Evolutionary conservation across 2,113 vertebrate genomes (phyloP), one percentile per base, ranked within the genome.

Genomic region (Noctilio leporinus): DNA sequence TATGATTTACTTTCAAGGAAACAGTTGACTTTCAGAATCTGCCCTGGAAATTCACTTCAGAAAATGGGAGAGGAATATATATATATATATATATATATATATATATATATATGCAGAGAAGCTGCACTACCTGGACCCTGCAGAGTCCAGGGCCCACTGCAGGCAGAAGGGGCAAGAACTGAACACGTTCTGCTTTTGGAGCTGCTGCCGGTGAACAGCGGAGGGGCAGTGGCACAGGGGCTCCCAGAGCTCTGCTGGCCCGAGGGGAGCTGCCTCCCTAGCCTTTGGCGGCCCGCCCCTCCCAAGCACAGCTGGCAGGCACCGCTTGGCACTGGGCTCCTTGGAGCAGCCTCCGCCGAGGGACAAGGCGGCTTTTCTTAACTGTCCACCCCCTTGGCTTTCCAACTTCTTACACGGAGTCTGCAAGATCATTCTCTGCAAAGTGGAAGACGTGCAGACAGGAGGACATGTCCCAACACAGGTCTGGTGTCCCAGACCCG

Each of bases 391-490:
- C 83, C 70, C 76, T 75, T 38, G 64, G 82, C 77, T 93, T 86
- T 87, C 5, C 3, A 80, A 77, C 69, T 51, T 64, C n/a, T 78
- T 26, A 43, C 20, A 1, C 91, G 30, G 35, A 1, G 10, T 78
- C 82, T 57, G 59, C 95, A 49, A 45, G 65, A 82, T 87, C 85
- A 53, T 19, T 86, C 81, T 95, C 77, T 19, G 69, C 77, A 30
- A 76, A 86, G 96, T 47, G 77, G 82, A 87, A 88, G 95, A 91
- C 17, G 45, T 78, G 85, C 93, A 94, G 95, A 95, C 95, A 91
- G 87, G 73, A 91, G 75, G 96, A 92, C 96, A 90, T 51, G 96
- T 96, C 92, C 95, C 97, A 64, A 38, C 82, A 57, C 95, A 45
- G 92, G 92, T 73, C 95, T 73, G 90, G 53, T 91, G 94, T 96